phyloP scores from a whole-genome alignment of 2,888 invertebrate species.

The Corbicula japonica region DNA sequence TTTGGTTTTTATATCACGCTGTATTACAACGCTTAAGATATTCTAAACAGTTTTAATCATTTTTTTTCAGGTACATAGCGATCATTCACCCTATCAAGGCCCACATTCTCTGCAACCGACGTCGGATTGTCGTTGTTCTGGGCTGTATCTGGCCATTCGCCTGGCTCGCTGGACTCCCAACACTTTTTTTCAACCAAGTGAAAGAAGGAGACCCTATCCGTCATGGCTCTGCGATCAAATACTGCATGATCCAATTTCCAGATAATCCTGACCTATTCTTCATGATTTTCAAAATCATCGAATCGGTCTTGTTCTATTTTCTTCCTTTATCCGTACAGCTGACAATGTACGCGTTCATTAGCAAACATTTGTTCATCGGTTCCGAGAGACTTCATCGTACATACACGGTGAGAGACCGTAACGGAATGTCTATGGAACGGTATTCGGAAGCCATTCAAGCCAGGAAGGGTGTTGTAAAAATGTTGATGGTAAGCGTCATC shows the following conservation, averaged over 20 bases:
- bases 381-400: constrained; percentile 79
- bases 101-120: constrained; percentile 85
- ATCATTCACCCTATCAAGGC: constrained; percentile 86
- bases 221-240: constrained; percentile 71
- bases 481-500: constrained; percentile 86
- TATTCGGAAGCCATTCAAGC: constrained; percentile 82
- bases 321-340: constrained; percentile 85
- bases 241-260: constrained; percentile 83
- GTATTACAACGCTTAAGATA: no score
- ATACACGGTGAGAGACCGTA: constrained; percentile 70
- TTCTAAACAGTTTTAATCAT: no score
- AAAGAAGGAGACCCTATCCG: constrained; percentile 67
- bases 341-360: constrained; percentile 84
- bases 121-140: constrained; percentile 83
- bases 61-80: constrained; percentile 86
- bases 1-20: no score
- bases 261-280: constrained; percentile 72
- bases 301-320: constrained; percentile 85
- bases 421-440: constrained; percentile 72
- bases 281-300: constrained; percentile 82
- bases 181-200: constrained; percentile 83
- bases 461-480: constrained; percentile 86
- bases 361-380: constrained; percentile 83
- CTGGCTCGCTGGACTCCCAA: constrained; percentile 83
- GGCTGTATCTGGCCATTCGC: constrained; percentile 85